Conservation (phyloP, 2,113 vertebrate genomes). For the Oreochromis aureus region DNA sequence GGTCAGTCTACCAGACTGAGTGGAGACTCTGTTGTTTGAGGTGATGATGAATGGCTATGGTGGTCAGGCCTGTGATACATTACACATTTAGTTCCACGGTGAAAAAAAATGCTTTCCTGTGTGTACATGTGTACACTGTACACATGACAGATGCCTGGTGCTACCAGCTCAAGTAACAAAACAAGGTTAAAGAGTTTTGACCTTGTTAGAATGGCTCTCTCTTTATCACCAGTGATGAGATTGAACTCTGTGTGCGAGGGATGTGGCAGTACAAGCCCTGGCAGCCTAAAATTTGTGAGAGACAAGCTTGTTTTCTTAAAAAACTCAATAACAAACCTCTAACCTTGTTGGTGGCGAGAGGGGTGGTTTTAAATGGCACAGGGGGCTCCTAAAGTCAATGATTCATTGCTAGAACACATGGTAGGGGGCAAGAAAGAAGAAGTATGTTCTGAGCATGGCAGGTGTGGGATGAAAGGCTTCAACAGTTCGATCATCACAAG, state of each 20-base stretch:
- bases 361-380: constrained; percentile 27
- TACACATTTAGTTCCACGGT: background rate
- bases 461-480: constrained; percentile 36
- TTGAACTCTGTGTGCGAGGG: background rate
- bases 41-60: background rate
- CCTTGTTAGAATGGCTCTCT: background rate
- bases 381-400: constrained; percentile 38
- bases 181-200: constrained; percentile 26
- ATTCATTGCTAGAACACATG: constrained; percentile 28
- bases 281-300: background rate
- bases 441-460: constrained; percentile 17
- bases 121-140: background rate
- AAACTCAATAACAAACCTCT: constrained; percentile 49
- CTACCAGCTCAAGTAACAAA: background rate
- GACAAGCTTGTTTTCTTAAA: constrained; percentile 41
- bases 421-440: background rate
- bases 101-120: background rate
- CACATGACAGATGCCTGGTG: background rate
- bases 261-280: background rate
- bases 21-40: background rate
- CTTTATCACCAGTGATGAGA: background rate
- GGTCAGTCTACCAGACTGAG: background rate
- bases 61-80: background rate
- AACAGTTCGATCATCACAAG: background rate
- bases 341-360: constrained; percentile 21